Percentiles rank a stretch among this genome's conserved stretches.
phyloP scores from a whole-genome alignment of 1,140 invertebrate genomes.

The Monochamus saltuarius region DNA sequence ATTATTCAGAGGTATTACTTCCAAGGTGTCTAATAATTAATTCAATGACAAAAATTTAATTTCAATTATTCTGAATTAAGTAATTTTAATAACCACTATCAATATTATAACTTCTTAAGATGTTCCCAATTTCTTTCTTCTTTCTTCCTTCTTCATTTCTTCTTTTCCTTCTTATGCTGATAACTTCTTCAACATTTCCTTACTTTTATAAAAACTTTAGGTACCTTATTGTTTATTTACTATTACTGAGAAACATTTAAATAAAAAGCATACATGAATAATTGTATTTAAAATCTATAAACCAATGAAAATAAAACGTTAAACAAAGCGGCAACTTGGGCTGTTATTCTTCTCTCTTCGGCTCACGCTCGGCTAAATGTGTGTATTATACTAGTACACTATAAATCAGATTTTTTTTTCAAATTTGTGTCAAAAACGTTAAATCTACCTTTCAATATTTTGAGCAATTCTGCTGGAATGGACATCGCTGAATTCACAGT shows the following conservation, averaged over 20 bases:
- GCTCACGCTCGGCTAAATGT: background rate
- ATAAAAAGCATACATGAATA: too few relatives aligned
- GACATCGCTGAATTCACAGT: background rate
- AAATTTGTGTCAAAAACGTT: background rate
- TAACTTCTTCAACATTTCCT: too few relatives aligned
- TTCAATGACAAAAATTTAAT: too few relatives aligned
- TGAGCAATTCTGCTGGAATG: conserved; percentile 4
- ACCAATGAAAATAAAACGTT: background rate
- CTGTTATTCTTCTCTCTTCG: background rate
- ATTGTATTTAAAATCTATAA: background rate
- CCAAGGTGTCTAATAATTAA: background rate
- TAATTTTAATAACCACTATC: too few relatives aligned
- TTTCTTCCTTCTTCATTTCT: too few relatives aligned
- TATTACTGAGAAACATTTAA: too few relatives aligned
- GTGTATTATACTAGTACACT: background rate
- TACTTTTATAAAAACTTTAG: too few relatives aligned
- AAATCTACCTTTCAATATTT: conserved; percentile 9
- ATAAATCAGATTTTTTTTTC: background rate
- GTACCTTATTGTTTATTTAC: too few relatives aligned
- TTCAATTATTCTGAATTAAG: too few relatives aligned
- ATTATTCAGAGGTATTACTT: background rate
- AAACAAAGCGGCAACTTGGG: background rate
- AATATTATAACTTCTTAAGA: too few relatives aligned
- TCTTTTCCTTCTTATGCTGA: too few relatives aligned
- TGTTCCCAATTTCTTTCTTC: too few relatives aligned